Conservation (phyloP, 2,113 vertebrate genomes). For the Erpornis zantholeuca region DNA sequence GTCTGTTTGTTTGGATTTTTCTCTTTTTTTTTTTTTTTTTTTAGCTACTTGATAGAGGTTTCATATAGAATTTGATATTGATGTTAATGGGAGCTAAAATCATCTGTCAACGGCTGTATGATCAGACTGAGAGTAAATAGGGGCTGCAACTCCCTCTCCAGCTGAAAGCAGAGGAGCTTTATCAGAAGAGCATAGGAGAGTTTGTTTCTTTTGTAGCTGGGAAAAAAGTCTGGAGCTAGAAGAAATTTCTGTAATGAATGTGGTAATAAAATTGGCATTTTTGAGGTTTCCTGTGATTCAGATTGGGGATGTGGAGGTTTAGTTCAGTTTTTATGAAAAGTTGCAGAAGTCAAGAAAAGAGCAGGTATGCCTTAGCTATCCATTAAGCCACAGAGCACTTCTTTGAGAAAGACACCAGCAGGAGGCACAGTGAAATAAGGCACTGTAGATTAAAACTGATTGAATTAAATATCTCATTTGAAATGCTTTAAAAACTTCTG, state of each 20-base stretch:
- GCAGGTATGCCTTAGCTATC: not conserved
- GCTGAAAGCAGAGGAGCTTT: not conserved
- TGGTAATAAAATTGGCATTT: not conserved
- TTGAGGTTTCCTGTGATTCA: not conserved
- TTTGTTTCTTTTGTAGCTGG: not conserved
- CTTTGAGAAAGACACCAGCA: not conserved
- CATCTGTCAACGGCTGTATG: not conserved
- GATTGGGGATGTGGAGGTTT: rapidly evolving
- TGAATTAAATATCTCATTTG: not conserved
- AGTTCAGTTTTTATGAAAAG: not conserved
- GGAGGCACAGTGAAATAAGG: not conserved
- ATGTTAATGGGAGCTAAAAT: not conserved
- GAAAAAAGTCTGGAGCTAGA: not conserved
- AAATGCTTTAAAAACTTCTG: not conserved
- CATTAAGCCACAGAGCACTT: not conserved
- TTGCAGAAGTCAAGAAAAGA: not conserved
- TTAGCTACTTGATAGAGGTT: not conserved
- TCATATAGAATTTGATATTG: not conserved
- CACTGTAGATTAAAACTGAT: not conserved
- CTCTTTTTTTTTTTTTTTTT: not conserved
- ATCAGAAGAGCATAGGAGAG: not conserved
- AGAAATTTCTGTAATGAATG: not conserved
- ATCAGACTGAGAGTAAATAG: not conserved
- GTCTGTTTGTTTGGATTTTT: not conserved
- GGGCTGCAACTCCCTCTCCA: not conserved